These are phyloP conservation scores for Micronisus gabar DNA, from an alignment of 2,113 vertebrate genomes.

Conservation along the genomic window DNA sequence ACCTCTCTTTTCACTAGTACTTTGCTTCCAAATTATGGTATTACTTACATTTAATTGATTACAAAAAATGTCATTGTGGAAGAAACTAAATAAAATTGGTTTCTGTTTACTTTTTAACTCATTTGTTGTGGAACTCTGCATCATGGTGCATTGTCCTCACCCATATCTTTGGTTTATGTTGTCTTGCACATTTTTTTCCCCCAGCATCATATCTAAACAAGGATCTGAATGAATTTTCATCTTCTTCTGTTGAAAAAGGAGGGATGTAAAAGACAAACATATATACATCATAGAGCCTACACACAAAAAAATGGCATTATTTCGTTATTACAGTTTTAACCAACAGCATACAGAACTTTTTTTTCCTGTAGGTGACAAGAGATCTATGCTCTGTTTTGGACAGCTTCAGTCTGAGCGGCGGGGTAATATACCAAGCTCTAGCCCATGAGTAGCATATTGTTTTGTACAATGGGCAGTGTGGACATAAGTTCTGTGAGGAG, in stretches of 20 bases:
- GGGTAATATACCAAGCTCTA: neutral
- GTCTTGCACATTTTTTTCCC: neutral
- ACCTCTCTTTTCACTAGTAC: neutral
- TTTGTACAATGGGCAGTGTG: neutral
- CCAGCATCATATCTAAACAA: neutral
- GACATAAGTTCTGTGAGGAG: neutral
- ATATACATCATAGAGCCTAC: neutral
- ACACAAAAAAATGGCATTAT: neutral
- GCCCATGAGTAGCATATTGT: accelerated
- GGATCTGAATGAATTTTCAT: neutral
- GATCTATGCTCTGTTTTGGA: neutral
- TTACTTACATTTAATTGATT: neutral
- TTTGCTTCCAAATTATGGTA: neutral
- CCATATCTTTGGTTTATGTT: neutral
- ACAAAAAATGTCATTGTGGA: neutral
- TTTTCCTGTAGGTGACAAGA: neutral
- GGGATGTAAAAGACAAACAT: neutral
- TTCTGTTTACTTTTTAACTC: neutral
- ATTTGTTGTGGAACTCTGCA: neutral
- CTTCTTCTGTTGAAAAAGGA: neutral
- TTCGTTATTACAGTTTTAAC: neutral
- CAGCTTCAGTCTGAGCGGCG: accelerated
- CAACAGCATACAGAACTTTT: neutral
- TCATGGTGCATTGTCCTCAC: neutral
- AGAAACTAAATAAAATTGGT: neutral